Evolutionary conservation across 92 coral and sea anemone genomes (phyloP), one percentile per base, ranked within the genome.

Genomic region (Bergia sp.): DNA sequence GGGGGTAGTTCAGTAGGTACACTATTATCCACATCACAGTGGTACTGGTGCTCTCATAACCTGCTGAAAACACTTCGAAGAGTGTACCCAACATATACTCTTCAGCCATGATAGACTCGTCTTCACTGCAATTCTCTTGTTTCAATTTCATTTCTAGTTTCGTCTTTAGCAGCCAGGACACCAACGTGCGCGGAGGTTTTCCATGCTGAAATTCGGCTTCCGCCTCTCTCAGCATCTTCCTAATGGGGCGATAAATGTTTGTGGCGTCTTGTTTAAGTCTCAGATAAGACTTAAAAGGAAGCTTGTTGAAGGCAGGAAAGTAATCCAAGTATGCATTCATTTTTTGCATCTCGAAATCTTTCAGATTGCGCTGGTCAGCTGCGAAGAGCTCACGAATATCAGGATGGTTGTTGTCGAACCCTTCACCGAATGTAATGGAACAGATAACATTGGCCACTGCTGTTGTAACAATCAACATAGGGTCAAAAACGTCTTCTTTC

Each of bases 381-480:
- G 13, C 39, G 37, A 69, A 69, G 37, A 69, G 39, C 7, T 69
- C 75, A 5, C 75, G 75, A 5, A 69, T 69, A 20, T 69, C 75
- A 69, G 75, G 75, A 69, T 69, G 75, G 3, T 69, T 69, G 39
- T 69, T 69, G 75, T 69, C 75, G 23, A 23, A 69, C 12, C 39
- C 75, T 69, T 69, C 75, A 12, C 75, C 75, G 37, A 69, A 69
- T 69, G 75, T 69, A n/a, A 69, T 69, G 2, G 75, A 38, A n/a
- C 75, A 69, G 11, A 69, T 69, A 69, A 69, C 75, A 69, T 69
- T 69, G 75, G 75, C 75, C 39, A 69, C 75, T 29, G 75, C 75
- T 10, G 75, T 69, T 69, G 75, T 69, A 8, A 69, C 37, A 9
- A 69, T 69, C 75, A 23, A 11, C 75, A 69, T 69, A 37, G 75